A percentile compares a stretch with the other conserved stretches of the same genome.
Evolutionary conservation across 1,140 invertebrate species (phyloP).

Genomic region (Centruroides sculpturatus): DNA sequence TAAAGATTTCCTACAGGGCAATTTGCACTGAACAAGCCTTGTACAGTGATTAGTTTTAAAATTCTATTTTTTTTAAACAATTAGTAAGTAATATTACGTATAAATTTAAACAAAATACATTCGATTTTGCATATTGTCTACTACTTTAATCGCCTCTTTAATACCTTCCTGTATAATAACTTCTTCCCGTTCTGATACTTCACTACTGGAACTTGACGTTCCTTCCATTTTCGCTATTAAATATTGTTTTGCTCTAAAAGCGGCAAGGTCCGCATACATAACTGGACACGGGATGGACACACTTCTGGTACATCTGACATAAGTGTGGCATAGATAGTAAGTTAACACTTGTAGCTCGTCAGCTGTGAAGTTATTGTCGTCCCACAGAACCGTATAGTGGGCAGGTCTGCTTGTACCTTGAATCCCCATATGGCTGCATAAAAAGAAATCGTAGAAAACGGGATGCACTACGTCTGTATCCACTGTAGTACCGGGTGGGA

Average conservation of each 20-base stretch:
- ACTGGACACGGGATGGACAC: constrained; percentile 22
- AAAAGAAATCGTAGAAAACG: constrained; percentile 66
- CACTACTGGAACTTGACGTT: not conserved
- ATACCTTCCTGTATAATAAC: too few relatives aligned
- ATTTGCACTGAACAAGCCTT: too few relatives aligned
- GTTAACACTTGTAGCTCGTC: constrained; percentile 18
- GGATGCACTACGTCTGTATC: constrained; percentile 67
- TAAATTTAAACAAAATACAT: too few relatives aligned
- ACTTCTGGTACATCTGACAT: constrained; percentile 13
- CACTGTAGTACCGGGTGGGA: constrained; percentile 67
- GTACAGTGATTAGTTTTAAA: too few relatives aligned
- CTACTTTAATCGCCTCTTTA: too few relatives aligned
- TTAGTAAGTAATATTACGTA: too few relatives aligned
- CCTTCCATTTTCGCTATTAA: not conserved
- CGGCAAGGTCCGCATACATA: constrained; percentile 24
- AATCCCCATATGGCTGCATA: constrained; percentile 49
- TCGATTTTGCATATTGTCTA: too few relatives aligned
- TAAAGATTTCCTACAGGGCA: too few relatives aligned
- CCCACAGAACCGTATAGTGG: constrained; percentile 17
- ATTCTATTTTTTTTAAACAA: too few relatives aligned
- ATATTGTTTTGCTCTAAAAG: constrained; percentile 14
- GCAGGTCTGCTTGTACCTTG: constrained; percentile 22
- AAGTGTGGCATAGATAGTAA: constrained; percentile 20
- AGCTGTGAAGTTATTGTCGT: constrained; percentile 16
- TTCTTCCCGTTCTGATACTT: too few relatives aligned